Evolutionary conservation across 2,113 vertebrate genomes (phyloP).

Genomic region (Cavia aperea): DNA sequence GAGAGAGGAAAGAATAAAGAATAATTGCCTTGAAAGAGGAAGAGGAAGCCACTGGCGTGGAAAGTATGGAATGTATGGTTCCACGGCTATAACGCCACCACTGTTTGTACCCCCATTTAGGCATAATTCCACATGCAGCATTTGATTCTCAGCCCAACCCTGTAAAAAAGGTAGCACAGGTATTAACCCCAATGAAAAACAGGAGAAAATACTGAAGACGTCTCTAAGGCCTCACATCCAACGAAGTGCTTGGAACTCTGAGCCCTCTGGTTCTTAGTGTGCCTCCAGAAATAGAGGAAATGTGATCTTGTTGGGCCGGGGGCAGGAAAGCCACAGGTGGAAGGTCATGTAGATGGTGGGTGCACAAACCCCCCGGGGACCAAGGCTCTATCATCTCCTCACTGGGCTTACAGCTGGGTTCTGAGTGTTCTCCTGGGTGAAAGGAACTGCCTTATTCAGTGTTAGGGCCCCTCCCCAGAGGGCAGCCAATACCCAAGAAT

Average conservation of each 20-base stretch:
- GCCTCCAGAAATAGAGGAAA: neutral
- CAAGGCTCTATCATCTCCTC: no score
- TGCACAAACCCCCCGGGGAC: neutral
- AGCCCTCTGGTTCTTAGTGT: neutral
- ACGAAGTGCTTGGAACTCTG: neutral
- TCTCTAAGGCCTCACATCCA: neutral
- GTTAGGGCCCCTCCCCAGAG: neutral
- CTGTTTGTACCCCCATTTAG: neutral
- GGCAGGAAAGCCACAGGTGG: neutral
- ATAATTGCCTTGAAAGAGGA: neutral
- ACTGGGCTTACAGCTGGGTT: no score
- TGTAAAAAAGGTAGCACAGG: neutral
- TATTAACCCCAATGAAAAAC: neutral
- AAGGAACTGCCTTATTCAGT: neutral
- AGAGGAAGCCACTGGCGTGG: neutral
- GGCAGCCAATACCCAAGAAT: neutral
- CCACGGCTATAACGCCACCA: neutral
- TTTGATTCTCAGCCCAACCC: neutral
- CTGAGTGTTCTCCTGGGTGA: neutral
- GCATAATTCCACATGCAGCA: neutral
- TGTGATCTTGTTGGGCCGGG: neutral
- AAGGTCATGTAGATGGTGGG: neutral
- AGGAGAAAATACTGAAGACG: neutral
- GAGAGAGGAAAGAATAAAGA: neutral
- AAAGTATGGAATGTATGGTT: no score